These are phyloP conservation scores for Pluvianellus socialis DNA, from an alignment of 2,113 vertebrate genomes.

Conservation along the genomic window DNA sequence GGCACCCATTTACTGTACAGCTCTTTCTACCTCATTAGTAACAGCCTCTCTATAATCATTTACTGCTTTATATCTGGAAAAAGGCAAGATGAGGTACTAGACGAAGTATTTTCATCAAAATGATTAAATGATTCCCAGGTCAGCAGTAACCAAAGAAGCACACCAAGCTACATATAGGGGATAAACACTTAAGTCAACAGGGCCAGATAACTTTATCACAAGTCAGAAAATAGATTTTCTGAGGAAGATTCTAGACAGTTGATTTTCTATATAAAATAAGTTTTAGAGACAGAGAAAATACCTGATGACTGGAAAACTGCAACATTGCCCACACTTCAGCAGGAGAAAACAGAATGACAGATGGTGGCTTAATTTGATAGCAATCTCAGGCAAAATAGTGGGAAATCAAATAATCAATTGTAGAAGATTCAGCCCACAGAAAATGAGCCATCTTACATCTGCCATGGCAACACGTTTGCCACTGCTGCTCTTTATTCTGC, in stretches of 20 bases:
- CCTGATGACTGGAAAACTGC: not conserved
- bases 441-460: slow-evolving; percentile 11
- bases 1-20: not conserved
- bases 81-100: not conserved
- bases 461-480: slow-evolving; percentile 1
- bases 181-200: not conserved
- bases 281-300: not conserved
- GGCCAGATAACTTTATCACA: not conserved
- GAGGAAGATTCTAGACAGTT: not conserved
- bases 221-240: not conserved
- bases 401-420: slow-evolving; percentile 43
- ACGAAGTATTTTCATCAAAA: not conserved
- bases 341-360: not conserved
- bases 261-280: not conserved
- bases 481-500: not conserved
- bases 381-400: slow-evolving; percentile 35
- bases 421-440: slow-evolving; percentile 6
- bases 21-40: not conserved
- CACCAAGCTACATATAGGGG: not conserved
- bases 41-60: not conserved
- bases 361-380: slow-evolving; percentile 25
- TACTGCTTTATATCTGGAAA: not conserved
- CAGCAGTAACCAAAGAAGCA: not conserved
- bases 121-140: not conserved
- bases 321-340: not conserved